Base-by-base conservation (phyloP, 2,888 invertebrate species). In the Tenthredo amoena region DNA sequence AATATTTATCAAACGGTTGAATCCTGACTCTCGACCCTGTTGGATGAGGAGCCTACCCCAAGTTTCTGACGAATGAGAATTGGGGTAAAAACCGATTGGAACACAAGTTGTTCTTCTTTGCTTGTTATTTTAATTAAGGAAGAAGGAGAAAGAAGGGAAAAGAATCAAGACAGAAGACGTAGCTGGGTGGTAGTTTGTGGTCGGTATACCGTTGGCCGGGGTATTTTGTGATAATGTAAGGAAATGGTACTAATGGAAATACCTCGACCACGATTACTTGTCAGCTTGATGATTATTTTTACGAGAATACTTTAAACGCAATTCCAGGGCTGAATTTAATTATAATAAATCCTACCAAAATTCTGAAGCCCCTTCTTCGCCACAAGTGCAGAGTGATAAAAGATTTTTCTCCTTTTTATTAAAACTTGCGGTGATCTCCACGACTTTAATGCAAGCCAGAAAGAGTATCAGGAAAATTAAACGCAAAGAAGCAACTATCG, bases 281-380 rank as follows among this genome's bases (percentile, higher is more conserved):
- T 77, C 31, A 10, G 43, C 72, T 77, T 34, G 77, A 77, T 50
- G 77, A 77, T 50, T 50, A 34, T 55, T 55, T 34, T 77, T 77
- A 43, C 0, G 55, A 77, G 18, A 18, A 77, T 77, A 31, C 31
- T 77, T 21, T 5, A 77, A 77, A 77, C 31, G 55, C 31, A 55
- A 12, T 55, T 77, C 34, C 43, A 15, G 1, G 18, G 34, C 55
- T 6, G 74, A 43, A 43, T 77, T 77, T 77, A 50, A 77, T 50
- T 55, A 55, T 55, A 77, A 77, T 55, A 55, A 34, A 77, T 55
- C 10, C 47, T 18, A 34, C 55, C 55, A 34, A 31, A 55, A 50
- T 55, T 31, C 50, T 77, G 34, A 77, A 26, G 10, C 18, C 47
- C 55, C 26, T 26, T 26, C 26, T 40, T 10, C 9, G 5, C 21